Percentiles rank a stretch among this genome's conserved stretches.
Conservation (phyloP, 2,113 vertebrate species). For the Seriola rivoliana region DNA sequence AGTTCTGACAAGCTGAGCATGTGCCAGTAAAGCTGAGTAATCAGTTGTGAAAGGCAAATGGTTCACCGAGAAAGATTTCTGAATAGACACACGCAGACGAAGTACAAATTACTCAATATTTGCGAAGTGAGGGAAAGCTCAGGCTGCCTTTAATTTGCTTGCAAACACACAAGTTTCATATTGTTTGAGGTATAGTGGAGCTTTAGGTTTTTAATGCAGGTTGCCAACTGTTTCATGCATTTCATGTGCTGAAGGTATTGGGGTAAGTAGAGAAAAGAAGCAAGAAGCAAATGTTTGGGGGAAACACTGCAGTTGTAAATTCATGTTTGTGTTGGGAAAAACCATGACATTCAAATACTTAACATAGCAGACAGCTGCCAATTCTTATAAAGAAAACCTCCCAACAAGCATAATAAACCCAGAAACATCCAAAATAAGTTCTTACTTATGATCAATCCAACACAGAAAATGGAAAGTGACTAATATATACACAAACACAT, state of each 20-base stretch:
- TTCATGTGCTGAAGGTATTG: neutral
- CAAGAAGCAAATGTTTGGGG: neutral
- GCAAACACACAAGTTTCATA: neutral
- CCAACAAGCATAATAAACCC: constrained; percentile 1
- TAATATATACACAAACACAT: constrained; percentile 27
- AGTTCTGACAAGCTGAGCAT: neutral
- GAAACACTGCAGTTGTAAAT: constrained; percentile 35
- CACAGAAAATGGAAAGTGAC: constrained; percentile 26
- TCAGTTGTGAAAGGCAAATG: neutral
- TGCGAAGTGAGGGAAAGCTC: neutral
- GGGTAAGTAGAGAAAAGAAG: constrained; percentile 8
- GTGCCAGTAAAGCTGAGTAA: no score
- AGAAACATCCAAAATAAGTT: constrained; percentile 15
- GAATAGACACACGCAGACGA: neutral
- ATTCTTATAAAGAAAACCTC: constrained; percentile 8
- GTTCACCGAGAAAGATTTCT: neutral
- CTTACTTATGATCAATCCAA: constrained; percentile 1
- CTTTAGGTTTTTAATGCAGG: neutral
- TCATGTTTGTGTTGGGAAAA: constrained; percentile 10
- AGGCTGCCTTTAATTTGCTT: neutral
- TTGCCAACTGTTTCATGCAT: neutral
- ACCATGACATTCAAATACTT: constrained; percentile 34
- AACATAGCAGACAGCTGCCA: constrained; percentile 33
- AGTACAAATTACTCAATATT: neutral
- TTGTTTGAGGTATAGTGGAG: neutral